Evolutionary conservation across 2,888 invertebrate genomes (phyloP).

Genomic region (Drosophila diplacantha): DNA sequence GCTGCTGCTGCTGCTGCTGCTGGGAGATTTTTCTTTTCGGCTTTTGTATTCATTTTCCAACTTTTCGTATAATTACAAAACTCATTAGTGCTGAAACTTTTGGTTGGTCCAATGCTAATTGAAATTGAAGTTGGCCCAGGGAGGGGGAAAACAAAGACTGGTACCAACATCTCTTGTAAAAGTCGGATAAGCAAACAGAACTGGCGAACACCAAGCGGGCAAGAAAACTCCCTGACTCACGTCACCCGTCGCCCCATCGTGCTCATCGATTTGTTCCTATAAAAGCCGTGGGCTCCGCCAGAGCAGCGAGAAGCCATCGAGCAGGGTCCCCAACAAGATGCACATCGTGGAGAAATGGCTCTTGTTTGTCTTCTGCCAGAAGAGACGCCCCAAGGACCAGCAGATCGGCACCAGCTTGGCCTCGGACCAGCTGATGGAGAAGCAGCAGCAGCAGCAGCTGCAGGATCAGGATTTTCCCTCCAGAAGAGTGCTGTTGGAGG

Average conservation of each 20-base stretch:
- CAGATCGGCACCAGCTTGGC: constrained; percentile 9
- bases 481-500: background rate
- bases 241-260: too few relatives aligned
- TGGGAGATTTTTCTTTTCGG: constrained; percentile 25
- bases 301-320: background rate
- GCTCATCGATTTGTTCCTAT: constrained; percentile 4
- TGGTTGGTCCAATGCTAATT: constrained; percentile 33
- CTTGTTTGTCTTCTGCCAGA: constrained; percentile 38
- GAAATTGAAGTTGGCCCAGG: constrained; percentile 24
- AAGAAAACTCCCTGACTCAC: constrained; percentile 5
- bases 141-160: background rate
- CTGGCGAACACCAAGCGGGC: background rate
- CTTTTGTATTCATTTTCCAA: constrained; percentile 48
- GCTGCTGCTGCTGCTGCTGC: background rate
- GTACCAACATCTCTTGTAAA: constrained; percentile 8
- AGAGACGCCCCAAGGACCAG: constrained; percentile 44
- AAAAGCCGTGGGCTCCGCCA: background rate
- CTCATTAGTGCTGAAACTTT: constrained; percentile 55
- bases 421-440: constrained; percentile 35
- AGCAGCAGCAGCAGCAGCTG: background rate
- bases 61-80: constrained; percentile 65
- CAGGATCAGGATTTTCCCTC: background rate
- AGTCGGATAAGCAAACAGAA: constrained; percentile 23
- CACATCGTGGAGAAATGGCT: constrained; percentile 45
- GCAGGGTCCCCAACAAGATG: constrained; percentile 25